Evolutionary conservation across 2,888 invertebrate genomes (phyloP), one percentile per base, ranked within the genome.

Genomic region (Tanypteryx hageni): DNA sequence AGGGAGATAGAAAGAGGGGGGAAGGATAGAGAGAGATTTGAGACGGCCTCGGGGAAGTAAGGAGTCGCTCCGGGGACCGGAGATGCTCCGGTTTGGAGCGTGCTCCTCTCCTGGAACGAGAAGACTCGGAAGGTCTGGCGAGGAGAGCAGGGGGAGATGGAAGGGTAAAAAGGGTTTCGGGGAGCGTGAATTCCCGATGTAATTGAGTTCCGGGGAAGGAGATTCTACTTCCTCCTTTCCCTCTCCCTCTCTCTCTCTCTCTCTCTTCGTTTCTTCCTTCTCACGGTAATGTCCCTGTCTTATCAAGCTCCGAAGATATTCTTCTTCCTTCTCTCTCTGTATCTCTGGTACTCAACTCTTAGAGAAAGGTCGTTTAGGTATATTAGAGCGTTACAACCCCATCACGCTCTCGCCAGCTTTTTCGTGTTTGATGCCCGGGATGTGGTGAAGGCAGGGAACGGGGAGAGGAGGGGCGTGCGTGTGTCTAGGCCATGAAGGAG

Each of bases 141-240:
- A 64, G 83, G 56, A 44, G 83, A 18, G 83, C 3, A n/a, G 31
- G 82, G 18, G 83, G 83, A 57, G 18, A 57, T 18, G 57, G 18
- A 18, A n/a, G 56, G 57, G 83, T 57, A 83, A 57, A 83, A 83
- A 83, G 83, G 83, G 83, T 83, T 83, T 57, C 83, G 83, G 83
- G 44, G 83, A 57, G 83, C 83, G 83, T 83, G 83, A 83, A 83
- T 83, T 83, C 56, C 83, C 83, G 83, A 83, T 83, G 83, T 83
- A 83, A 83, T 83, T 83, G 83, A 83, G 83, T 83, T 83, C 83
- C 56, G 83, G 83, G 57, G 83, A 16, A 31, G 64, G 82, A 82
- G 82, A 82, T 16, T n/a, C 76, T 18, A 13, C 76, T 22, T 18
- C 7, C 14, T 18, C 11, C 14, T 44, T 18, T 82, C 11, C 44